Evolutionary conservation across 2,797 vertebrate species (phyloP).

Genomic region (Microhierax caerulescens): DNA sequence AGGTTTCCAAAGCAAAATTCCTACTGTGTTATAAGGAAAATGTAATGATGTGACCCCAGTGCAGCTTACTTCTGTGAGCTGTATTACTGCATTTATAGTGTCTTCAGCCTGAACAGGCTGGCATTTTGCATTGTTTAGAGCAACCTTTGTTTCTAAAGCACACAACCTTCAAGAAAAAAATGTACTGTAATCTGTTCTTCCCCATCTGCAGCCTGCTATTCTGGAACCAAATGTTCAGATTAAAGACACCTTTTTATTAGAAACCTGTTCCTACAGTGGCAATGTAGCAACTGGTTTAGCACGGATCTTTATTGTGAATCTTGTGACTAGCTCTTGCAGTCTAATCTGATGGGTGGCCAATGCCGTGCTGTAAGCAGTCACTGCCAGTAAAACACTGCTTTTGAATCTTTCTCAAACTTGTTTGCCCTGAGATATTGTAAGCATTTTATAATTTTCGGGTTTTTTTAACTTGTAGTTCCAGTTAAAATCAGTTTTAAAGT

Average conservation of each 20-base stretch:
- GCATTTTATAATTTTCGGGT: neutral
- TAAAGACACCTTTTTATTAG: neutral
- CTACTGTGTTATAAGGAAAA: neutral
- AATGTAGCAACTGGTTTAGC: neutral
- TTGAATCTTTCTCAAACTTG: neutral
- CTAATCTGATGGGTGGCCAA: neutral
- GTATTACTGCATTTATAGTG: neutral
- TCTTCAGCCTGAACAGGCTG: neutral
- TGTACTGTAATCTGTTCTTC: neutral
- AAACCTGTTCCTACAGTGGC: neutral
- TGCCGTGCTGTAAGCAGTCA: neutral
- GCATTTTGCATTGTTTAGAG: neutral
- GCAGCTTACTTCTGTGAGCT: neutral
- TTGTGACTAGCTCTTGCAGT: neutral
- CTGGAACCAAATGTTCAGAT: neutral
- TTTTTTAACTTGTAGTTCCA: neutral
- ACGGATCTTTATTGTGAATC: neutral
- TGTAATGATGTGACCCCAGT: neutral
- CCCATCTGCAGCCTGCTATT: neutral
- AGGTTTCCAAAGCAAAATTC: neutral
- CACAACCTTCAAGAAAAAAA: neutral
- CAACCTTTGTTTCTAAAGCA: neutral
- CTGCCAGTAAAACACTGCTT: neutral
- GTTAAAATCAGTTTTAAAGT: neutral
- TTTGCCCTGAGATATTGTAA: neutral